phyloP scores from a whole-genome alignment of 2,888 invertebrate species.

The Rhorus exstirpatorius region DNA sequence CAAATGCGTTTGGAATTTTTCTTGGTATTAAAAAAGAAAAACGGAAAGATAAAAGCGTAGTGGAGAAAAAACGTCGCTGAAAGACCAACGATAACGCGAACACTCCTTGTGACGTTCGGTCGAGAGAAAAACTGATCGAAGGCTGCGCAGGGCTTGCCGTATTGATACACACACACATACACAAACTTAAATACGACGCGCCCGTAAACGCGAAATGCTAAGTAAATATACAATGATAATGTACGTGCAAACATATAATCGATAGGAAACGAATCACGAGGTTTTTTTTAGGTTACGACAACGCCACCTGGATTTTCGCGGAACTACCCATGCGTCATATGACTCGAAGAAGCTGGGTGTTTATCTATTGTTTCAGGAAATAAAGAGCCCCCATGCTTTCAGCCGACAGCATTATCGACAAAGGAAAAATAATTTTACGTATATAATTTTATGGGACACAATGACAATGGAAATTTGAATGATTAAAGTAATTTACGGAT shows the following conservation, averaged over 20 bases:
- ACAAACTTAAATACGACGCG: not conserved
- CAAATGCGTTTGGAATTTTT: conserved; percentile 3
- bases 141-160: conserved; percentile 17
- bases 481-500: not conserved
- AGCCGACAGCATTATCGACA: not conserved
- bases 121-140: conserved; percentile 68
- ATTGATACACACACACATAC: conserved; percentile 18
- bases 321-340: conserved; percentile 42
- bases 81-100: conserved; percentile 13
- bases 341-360: conserved; percentile 30
- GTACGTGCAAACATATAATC: conserved; percentile 41
- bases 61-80: not conserved
- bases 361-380: not conserved
- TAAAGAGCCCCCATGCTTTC: not conserved
- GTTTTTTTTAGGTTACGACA: conserved; percentile 47
- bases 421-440: conserved; percentile 6
- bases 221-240: conserved; percentile 18
- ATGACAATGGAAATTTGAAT: not conserved
- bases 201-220: not conserved
- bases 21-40: conserved; percentile 2
- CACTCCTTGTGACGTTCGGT: conserved; percentile 61
- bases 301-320: conserved; percentile 56
- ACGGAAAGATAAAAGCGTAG: not conserved
- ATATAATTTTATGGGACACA: not conserved
- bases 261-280: conserved; percentile 55